Evolutionary conservation across 2,797 vertebrate species (phyloP), one percentile per base, ranked within the genome.

Genomic region (Gastrophryne carolinensis): DNA sequence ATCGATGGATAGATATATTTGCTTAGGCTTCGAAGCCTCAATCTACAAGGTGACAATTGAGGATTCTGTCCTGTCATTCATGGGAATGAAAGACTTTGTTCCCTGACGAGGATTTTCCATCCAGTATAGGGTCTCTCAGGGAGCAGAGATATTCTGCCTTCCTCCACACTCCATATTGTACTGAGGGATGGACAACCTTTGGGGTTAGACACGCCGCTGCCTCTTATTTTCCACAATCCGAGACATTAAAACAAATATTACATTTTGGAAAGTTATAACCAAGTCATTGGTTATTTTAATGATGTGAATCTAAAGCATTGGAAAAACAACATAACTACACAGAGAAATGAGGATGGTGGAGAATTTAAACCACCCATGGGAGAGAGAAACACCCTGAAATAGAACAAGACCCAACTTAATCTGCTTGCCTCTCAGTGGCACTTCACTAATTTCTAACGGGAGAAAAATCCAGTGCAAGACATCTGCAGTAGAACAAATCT

Each of bases 81-180:
- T 54, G 64, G 50, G 64, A 67, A 67, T 37, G n/a, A 17, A 37
- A 17, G 49, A 19, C 37, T 34, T 26, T 15, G 7, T 12, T 54
- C 32, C 49, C 4, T 67, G 34, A 67, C 64, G 19, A 37, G 32
- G 24, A 67, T 53, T 67, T 67, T 54, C 64, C 64, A 54, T 50
- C 5, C 17, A 67, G 30, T 54, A 11, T 32, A 67, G 53, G 37
- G 30, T 67, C 64, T 67, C 64, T 53, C 1, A n/a, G 64, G 49
- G 63, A 65, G 39, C 23, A 4, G 6, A 35, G 7, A 30, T 15
- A 3, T 50, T 65, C 62, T 21, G 5, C 32, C 26, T 50, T 27
- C 17, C 29, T 49, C 63, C 19, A 32, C 62, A 61, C n/a, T 6
- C 19, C 29, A 41, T 64, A 12, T 30, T 13, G 10, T 30, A 30